phyloP scores from a whole-genome alignment of 1,140 invertebrate genomes.

The Bombus breviceps region DNA sequence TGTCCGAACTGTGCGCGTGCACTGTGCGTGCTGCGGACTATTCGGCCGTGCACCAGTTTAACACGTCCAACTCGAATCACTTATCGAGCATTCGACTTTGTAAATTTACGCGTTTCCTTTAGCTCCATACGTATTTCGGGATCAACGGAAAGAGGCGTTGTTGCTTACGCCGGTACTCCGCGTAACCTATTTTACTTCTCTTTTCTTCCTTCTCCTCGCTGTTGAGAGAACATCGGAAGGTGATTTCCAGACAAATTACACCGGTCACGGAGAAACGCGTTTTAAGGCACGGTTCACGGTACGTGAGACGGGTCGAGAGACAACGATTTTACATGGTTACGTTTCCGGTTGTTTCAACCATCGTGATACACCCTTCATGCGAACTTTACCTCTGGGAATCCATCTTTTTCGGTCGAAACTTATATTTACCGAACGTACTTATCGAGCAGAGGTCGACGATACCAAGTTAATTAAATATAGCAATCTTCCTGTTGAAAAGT shows the following conservation, averaged over 20 bases:
- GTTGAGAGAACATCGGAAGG: background rate
- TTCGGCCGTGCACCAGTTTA: background rate
- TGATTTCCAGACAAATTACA: conserved; percentile 11
- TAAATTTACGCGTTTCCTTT: background rate
- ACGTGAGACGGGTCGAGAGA: background rate
- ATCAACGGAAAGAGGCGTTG: background rate
- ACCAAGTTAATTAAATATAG: too few relatives aligned
- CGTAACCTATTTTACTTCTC: background rate
- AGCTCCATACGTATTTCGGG: background rate
- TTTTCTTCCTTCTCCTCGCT: background rate
- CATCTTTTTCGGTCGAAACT: too few relatives aligned
- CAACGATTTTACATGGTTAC: conserved; percentile 46
- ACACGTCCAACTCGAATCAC: background rate
- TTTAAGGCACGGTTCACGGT: conserved; percentile 9
- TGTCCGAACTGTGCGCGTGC: conserved; percentile 5
- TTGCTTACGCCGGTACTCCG: background rate
- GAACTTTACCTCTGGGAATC: too few relatives aligned
- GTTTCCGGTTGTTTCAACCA: background rate
- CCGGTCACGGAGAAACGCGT: conserved; percentile 13
- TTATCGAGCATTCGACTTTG: background rate
- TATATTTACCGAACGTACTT: too few relatives aligned
- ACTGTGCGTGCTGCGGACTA: background rate
- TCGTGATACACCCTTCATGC: background rate
- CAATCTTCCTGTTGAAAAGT: too few relatives aligned
- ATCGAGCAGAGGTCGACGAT: too few relatives aligned